phyloP scores from a whole-genome alignment of 2,888 invertebrate species.

The Morinoia aosen region DNA sequence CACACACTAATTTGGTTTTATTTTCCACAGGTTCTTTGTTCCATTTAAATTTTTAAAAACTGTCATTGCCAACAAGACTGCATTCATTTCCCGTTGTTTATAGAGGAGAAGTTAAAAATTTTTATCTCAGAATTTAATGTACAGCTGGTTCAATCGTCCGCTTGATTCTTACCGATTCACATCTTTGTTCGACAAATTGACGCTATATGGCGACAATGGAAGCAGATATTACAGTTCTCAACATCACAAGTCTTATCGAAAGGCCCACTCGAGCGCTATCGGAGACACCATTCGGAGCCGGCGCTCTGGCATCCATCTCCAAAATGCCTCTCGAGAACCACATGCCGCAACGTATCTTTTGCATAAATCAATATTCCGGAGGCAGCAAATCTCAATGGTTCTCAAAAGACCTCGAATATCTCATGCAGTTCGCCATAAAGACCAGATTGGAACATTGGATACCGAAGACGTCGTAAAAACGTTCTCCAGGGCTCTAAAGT shows the following conservation, averaged over 20 bases:
- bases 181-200: not conserved
- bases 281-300: not conserved
- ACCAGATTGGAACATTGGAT: constrained; percentile 48
- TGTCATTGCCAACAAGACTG: not conserved
- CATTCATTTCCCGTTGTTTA: not conserved
- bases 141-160: not conserved
- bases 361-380: constrained; percentile 48
- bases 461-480: constrained; percentile 38
- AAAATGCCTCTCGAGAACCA: constrained; percentile 16
- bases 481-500: constrained; percentile 35
- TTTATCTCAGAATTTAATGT: not conserved
- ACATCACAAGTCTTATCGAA: constrained; percentile 15
- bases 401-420: constrained; percentile 46
- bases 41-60: not conserved
- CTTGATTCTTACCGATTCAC: not conserved
- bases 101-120: not conserved
- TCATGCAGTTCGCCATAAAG: constrained; percentile 50
- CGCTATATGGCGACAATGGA: not conserved
- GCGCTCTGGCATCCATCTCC: constrained; percentile 37
- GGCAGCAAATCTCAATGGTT: constrained; percentile 52
- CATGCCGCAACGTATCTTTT: constrained; percentile 25
- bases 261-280: constrained; percentile 9
- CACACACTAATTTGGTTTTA: not conserved
- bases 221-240: not conserved
- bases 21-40: too few relatives aligned